Percentiles rank a stretch among this genome's conserved stretches.
phyloP scores from a whole-genome alignment of 2,888 invertebrate species.

The Schizaphis graminum region DNA sequence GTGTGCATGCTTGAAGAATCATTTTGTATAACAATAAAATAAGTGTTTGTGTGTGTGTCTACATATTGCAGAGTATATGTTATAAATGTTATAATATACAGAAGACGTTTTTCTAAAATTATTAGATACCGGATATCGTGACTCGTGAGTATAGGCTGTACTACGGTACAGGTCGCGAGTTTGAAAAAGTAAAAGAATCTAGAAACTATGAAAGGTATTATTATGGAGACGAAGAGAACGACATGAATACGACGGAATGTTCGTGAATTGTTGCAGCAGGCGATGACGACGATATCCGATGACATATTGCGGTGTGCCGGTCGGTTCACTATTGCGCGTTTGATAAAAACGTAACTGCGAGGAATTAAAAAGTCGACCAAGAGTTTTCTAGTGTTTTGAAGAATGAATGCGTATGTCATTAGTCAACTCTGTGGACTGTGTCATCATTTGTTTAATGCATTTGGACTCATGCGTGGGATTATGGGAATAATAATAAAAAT shows the following conservation, averaged over 20 bases:
- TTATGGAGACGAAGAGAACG: neutral
- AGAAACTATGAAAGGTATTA: neutral
- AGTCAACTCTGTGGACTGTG: neutral
- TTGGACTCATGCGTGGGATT: constrained; percentile 28
- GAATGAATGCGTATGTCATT: neutral
- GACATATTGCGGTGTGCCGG: constrained; percentile 32
- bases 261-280: neutral
- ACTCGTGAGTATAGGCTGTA: neutral
- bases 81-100: neutral
- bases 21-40: neutral
- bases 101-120: constrained; percentile 17
- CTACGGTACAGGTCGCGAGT: neutral
- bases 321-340: constrained; percentile 10
- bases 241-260: neutral
- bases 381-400: neutral
- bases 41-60: neutral
- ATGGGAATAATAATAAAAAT: neutral
- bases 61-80: neutral
- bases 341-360: neutral
- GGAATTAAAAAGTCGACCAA: neutral
- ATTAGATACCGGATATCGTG: constrained; percentile 39
- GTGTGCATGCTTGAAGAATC: no score
- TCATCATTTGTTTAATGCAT: neutral
- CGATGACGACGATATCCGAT: constrained; percentile 6
- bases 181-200: constrained; percentile 4